phyloP scores from a whole-genome alignment of 2,888 invertebrate genomes.

The Calameuta filiformis region DNA sequence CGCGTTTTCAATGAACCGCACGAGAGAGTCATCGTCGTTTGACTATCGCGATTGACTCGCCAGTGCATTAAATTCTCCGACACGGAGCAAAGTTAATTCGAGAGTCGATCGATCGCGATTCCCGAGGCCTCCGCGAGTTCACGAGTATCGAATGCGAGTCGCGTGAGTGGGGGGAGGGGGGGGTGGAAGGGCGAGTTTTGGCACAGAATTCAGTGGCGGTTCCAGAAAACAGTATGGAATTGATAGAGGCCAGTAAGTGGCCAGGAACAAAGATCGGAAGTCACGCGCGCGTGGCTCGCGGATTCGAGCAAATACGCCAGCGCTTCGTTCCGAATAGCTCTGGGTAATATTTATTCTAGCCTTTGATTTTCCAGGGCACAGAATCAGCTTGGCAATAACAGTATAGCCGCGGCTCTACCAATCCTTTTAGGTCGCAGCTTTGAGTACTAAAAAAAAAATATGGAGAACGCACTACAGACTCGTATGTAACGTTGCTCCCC shows the following conservation, averaged over 20 bases:
- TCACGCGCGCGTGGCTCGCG: neutral
- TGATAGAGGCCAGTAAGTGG: neutral
- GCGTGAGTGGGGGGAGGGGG: too few species aligned
- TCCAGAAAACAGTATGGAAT: neutral
- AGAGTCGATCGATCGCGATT: too few species aligned
- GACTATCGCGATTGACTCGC: too few species aligned
- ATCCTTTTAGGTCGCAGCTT: neutral
- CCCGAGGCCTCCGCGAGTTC: too few species aligned
- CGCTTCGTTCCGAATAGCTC: slow-evolving; percentile 3
- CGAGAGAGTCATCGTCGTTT: too few species aligned
- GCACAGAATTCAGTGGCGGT: neutral
- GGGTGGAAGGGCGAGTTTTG: too few species aligned
- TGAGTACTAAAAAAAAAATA: neutral
- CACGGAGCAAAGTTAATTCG: too few species aligned
- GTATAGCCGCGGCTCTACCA: neutral
- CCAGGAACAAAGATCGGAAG: neutral
- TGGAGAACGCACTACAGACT: too few species aligned
- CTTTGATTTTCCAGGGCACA: slow-evolving; percentile 15
- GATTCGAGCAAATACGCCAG: slow-evolving; percentile 17
- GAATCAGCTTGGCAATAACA: neutral
- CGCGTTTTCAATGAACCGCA: too few species aligned
- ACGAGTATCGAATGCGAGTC: too few species aligned
- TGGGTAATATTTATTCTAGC: slow-evolving; percentile 21
- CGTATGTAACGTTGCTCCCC: too few species aligned
- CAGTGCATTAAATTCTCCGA: too few species aligned